A percentile compares a stretch with the other conserved stretches of the same genome.
These are phyloP conservation scores for Dynastes maya DNA, from an alignment of 2,888 invertebrate species.

Conservation along the genomic window DNA sequence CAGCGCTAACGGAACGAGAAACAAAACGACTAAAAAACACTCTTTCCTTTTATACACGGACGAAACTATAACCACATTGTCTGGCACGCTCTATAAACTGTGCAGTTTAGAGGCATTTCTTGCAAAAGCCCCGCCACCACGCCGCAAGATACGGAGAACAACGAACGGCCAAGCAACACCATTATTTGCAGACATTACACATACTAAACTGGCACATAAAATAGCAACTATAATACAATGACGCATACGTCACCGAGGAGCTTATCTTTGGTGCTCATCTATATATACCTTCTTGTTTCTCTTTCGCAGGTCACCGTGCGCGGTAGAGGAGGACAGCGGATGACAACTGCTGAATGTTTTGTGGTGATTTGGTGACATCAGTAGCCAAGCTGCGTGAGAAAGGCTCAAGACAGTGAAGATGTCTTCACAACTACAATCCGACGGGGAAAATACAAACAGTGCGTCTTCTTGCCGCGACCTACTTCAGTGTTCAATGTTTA, in stretches of 20 bases:
- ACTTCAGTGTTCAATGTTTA: background rate
- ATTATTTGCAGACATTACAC: constrained; percentile 68
- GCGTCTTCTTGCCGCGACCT: background rate
- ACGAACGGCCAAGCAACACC: constrained; percentile 62
- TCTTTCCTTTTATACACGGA: constrained; percentile 5
- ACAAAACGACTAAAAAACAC: constrained; percentile 34
- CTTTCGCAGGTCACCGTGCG: constrained; percentile 60
- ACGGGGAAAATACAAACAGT: constrained; percentile 35
- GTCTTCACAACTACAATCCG: constrained; percentile 29
- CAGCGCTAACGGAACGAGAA: constrained; percentile 30
- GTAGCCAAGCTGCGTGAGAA: constrained; percentile 67
- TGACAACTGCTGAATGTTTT: constrained; percentile 66
- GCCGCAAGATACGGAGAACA: constrained; percentile 56
- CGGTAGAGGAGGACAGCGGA: constrained; percentile 63
- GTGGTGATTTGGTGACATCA: constrained; percentile 63
- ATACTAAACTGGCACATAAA: constrained; percentile 61
- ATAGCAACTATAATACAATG: constrained; percentile 63
- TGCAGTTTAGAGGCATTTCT: constrained; percentile 65
- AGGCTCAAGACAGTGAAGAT: constrained; percentile 56
- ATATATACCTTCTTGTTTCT: constrained; percentile 56
- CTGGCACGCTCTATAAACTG: constrained; percentile 68
- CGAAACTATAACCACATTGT: constrained; percentile 58
- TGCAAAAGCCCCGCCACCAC: constrained; percentile 58
- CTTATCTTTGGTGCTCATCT: constrained; percentile 65
- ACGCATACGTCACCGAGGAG: constrained; percentile 66